Percentiles rank a stretch among this genome's conserved stretches.
phyloP scores from a whole-genome alignment of 2,888 invertebrate genomes.

The Agriotes lineatus region DNA sequence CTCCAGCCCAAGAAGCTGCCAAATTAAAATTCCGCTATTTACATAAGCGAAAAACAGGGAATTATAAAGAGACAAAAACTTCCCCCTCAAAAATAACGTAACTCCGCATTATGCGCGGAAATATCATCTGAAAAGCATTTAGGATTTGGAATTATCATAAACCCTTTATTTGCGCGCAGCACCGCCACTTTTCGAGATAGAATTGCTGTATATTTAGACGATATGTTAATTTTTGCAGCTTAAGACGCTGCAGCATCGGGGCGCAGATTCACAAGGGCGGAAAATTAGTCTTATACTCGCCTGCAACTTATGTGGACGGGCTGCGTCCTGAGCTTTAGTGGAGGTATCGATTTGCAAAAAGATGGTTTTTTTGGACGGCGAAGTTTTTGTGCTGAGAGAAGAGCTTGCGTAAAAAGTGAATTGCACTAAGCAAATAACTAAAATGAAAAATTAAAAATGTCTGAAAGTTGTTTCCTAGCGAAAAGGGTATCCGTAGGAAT shows the following conservation, averaged over 20 bases:
- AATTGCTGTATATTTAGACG: conserved; percentile 37
- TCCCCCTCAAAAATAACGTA: conserved; percentile 31
- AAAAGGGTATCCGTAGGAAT: too few species aligned
- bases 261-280: conserved; percentile 22
- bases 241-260: conserved; percentile 26
- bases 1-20: not conserved
- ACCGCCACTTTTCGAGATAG: conserved; percentile 32
- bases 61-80: conserved; percentile 35
- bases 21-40: conserved; percentile 31
- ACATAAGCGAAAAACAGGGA: conserved; percentile 33
- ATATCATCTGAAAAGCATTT: conserved; percentile 36
- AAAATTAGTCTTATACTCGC: conserved; percentile 29
- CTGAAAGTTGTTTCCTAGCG: too few species aligned
- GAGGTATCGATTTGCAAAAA: too few species aligned
- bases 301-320: not conserved
- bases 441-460: too few species aligned
- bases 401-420: too few species aligned
- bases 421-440: too few species aligned
- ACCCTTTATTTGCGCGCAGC: conserved; percentile 40
- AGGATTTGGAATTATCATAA: conserved; percentile 42
- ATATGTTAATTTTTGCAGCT: conserved; percentile 41
- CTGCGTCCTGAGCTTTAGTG: too few species aligned
- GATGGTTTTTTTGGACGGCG: too few species aligned
- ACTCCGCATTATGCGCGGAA: conserved; percentile 28
- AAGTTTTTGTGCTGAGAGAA: too few species aligned